Evolutionary conservation across 2,113 vertebrate species (phyloP).

Genomic region (Ptychochromis oligacanthus): DNA sequence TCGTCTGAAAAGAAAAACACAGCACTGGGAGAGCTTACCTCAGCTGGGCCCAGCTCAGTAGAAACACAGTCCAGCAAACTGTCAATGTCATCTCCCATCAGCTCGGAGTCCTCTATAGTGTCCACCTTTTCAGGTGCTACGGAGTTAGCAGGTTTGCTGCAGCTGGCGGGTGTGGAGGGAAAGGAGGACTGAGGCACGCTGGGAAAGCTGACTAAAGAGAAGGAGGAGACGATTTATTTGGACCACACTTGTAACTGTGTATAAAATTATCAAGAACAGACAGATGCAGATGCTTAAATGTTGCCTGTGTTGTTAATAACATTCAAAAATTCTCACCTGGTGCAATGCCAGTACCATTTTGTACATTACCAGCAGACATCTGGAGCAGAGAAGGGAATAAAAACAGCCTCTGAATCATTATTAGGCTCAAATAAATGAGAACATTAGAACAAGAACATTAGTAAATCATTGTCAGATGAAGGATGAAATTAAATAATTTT

Average conservation of each 20-base stretch:
- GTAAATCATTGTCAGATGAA: neutral
- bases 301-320: neutral
- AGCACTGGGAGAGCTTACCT: slow-evolving; percentile 75
- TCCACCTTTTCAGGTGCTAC: slow-evolving; percentile 62
- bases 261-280: neutral
- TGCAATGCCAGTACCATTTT: slow-evolving; percentile 81
- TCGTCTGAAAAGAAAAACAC: neutral
- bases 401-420: neutral
- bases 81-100: slow-evolving; percentile 93
- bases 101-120: slow-evolving; percentile 84
- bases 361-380: slow-evolving; percentile 38
- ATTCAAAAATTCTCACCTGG: slow-evolving; percentile 82
- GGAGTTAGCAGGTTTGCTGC: slow-evolving; percentile 30
- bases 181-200: slow-evolving; percentile 68
- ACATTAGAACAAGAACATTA: neutral
- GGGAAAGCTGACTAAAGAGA: slow-evolving; percentile 44
- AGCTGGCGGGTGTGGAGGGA: slow-evolving; percentile 50
- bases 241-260: neutral
- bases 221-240: neutral
- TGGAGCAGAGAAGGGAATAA: neutral
- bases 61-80: slow-evolving; percentile 86
- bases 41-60: slow-evolving; percentile 66
- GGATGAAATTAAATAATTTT: neutral
- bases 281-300: neutral
- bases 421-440: too few relatives aligned